A percentile compares a stretch with the other conserved stretches of the same genome.
phyloP scores from a whole-genome alignment of 2,888 invertebrate species.

The Polietes domitor region DNA sequence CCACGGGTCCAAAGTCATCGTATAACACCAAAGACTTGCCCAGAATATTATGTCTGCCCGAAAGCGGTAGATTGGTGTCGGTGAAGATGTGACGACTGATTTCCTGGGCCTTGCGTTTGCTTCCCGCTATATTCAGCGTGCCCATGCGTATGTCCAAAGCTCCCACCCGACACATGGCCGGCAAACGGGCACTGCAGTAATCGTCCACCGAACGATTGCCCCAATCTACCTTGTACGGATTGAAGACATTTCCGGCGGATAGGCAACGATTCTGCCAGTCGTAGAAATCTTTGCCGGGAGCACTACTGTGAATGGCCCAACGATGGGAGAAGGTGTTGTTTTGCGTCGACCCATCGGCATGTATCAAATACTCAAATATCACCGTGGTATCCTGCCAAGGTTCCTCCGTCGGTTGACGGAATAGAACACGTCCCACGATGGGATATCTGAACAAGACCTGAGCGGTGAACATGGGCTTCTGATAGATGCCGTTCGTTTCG shows the following conservation, averaged over 20 bases:
- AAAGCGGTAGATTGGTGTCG: slow-evolving; percentile 88
- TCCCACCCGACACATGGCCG: slow-evolving; percentile 87
- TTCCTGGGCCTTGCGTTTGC: slow-evolving; percentile 84
- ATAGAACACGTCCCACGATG: slow-evolving; percentile 90
- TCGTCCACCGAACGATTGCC: slow-evolving; percentile 83
- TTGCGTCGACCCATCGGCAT: slow-evolving; percentile 91
- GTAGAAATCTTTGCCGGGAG: slow-evolving; percentile 93
- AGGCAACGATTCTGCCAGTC: slow-evolving; percentile 94
- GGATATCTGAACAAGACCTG: slow-evolving; percentile 93
- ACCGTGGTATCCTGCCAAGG: slow-evolving; percentile 93
- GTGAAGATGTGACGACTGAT: slow-evolving; percentile 90
- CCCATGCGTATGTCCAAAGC: slow-evolving; percentile 89
- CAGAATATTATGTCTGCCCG: slow-evolving; percentile 86
- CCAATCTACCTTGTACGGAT: slow-evolving; percentile 88
- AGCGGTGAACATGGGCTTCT: slow-evolving; percentile 88
- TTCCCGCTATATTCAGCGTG: slow-evolving; percentile 88
- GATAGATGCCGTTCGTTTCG: slow-evolving; percentile 85
- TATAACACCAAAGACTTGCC: slow-evolving; percentile 93
- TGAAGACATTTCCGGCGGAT: slow-evolving; percentile 88
- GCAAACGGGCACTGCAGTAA: slow-evolving; percentile 83
- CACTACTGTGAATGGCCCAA: slow-evolving; percentile 91
- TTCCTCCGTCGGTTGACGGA: slow-evolving; percentile 90
- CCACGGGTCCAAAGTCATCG: slow-evolving; percentile 93
- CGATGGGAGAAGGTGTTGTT: slow-evolving; percentile 89
- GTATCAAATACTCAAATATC: slow-evolving; percentile 91